phyloP scores from a whole-genome alignment of 2,888 invertebrate genomes.

The Drepana falcataria region DNA sequence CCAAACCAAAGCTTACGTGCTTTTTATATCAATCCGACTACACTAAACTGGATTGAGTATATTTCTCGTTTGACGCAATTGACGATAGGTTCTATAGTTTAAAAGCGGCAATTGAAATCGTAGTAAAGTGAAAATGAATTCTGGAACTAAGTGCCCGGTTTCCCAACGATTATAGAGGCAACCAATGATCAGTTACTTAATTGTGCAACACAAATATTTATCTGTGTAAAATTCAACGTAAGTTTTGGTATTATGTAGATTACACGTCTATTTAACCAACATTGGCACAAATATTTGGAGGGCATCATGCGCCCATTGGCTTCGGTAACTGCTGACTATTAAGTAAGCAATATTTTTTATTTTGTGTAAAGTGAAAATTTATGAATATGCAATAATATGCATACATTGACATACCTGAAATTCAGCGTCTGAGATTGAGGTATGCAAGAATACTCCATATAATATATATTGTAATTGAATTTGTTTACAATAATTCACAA shows the following conservation, averaged over 20 bases:
- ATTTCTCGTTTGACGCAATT: not conserved
- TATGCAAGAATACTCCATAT: no score
- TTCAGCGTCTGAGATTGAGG: no score
- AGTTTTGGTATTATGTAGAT: not conserved
- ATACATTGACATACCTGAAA: no score
- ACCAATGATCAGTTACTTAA: not conserved
- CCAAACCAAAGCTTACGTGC: slow-evolving; percentile 23
- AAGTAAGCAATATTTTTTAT: no score
- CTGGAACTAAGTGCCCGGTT: slow-evolving; percentile 12
- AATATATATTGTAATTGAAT: no score
- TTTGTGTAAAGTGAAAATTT: no score
- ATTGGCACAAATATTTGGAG: no score
- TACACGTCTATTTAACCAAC: not conserved
- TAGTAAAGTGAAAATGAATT: not conserved
- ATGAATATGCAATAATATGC: no score
- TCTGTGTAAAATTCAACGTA: not conserved
- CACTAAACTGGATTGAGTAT: slow-evolving; percentile 4
- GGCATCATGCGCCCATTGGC: no score
- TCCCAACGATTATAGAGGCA: not conserved
- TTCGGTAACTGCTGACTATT: no score
- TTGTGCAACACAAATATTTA: not conserved
- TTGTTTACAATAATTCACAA: no score
- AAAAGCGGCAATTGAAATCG: not conserved
- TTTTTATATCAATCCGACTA: slow-evolving; percentile 7
- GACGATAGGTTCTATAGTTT: not conserved